A percentile compares a stretch with the other conserved stretches of the same genome.
These are phyloP conservation scores for Parambassis ranga DNA, from an alignment of 2,797 vertebrate species.

Conservation along the genomic window DNA sequence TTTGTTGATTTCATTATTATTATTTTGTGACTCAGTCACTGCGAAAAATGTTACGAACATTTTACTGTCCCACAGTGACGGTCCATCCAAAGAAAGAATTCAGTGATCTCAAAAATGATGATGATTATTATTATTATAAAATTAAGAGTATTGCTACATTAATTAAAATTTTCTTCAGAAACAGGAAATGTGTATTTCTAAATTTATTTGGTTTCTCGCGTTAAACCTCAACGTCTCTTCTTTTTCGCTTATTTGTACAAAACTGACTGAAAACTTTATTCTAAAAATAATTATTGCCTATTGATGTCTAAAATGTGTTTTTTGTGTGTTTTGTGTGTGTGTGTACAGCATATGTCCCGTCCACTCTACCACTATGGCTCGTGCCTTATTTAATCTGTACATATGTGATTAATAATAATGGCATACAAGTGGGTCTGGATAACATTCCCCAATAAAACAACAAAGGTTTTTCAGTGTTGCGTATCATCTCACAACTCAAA, in stretches of 20 bases:
- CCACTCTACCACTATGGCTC: constrained; percentile 82
- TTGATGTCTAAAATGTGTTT: constrained; percentile 57
- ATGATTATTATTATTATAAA: constrained; percentile 21
- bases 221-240: not conserved
- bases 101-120: constrained; percentile 43
- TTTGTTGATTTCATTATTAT: not conserved
- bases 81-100: constrained; percentile 35
- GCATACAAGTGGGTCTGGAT: constrained; percentile 68
- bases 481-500: constrained; percentile 6
- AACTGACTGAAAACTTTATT: constrained; percentile 35
- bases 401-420: constrained; percentile 66
- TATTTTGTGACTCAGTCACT: constrained; percentile 14
- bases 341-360: constrained; percentile 73
- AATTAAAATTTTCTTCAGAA: constrained; percentile 6
- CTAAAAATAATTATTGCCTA: constrained; percentile 42
- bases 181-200: constrained; percentile 4
- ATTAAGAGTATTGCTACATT: not conserved
- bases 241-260: constrained; percentile 46
- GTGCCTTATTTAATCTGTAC: constrained; percentile 90
- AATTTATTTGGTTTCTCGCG: constrained; percentile 10
- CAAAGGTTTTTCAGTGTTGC: not conserved
- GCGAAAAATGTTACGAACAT: constrained; percentile 23
- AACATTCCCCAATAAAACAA: constrained; percentile 42
- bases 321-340: too few species aligned
- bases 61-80: constrained; percentile 12